Conservation (phyloP, 1,140 invertebrate genomes). For the Cardiocondyla obscurior region DNA sequence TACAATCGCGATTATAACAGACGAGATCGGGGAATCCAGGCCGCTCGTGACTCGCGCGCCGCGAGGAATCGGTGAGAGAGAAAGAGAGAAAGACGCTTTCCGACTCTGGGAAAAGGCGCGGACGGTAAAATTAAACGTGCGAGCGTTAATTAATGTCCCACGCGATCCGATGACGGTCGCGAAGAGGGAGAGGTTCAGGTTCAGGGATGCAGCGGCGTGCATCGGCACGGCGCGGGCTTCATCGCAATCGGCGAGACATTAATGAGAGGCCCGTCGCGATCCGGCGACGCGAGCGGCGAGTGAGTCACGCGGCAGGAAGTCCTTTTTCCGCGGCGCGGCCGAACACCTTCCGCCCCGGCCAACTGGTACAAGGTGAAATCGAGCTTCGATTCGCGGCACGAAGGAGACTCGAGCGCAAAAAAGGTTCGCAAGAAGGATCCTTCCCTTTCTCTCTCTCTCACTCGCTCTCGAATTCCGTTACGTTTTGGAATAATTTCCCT, state of each 20-base stretch:
- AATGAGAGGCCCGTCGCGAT: constrained; percentile 47
- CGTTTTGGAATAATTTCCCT: constrained; percentile 39
- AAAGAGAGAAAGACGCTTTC: constrained; percentile 1
- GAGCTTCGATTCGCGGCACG: constrained; percentile 42
- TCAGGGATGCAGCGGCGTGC: constrained; percentile 34
- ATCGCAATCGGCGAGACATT: constrained; percentile 15
- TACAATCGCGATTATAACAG: constrained; percentile 31
- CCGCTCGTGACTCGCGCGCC: constrained; percentile 27
- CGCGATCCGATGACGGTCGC: constrained; percentile 4
- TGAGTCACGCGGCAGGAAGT: constrained; percentile 80
- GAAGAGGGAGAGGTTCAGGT: background rate
- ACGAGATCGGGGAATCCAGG: constrained; percentile 30
- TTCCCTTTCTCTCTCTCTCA: background rate
- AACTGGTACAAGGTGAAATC: constrained; percentile 79
- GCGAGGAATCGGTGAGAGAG: background rate
- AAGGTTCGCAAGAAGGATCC: constrained; percentile 10
- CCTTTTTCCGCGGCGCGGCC: constrained; percentile 70
- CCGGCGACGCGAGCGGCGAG: constrained; percentile 52
- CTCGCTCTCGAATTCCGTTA: constrained; percentile 5
- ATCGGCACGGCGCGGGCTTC: background rate
- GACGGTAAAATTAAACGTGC: constrained; percentile 26
- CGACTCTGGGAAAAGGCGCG: constrained; percentile 18
- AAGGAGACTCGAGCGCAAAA: background rate
- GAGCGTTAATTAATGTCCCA: constrained; percentile 31
- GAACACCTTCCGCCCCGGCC: constrained; percentile 69